These are phyloP conservation scores for Smithornis capensis DNA, from an alignment of 2,113 vertebrate species.

Conservation along the genomic window DNA sequence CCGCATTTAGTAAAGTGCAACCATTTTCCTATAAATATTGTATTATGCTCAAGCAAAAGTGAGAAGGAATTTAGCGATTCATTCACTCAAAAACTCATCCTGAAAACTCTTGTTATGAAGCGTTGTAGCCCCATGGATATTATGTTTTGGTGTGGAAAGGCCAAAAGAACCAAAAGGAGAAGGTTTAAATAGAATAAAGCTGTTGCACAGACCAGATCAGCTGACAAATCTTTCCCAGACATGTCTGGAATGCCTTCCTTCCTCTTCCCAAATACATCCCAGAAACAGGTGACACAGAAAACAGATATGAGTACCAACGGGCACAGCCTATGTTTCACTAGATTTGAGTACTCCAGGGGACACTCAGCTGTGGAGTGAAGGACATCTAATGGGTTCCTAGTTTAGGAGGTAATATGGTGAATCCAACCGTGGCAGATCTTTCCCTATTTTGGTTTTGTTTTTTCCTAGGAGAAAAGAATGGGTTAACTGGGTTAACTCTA, in stretches of 20 bases:
- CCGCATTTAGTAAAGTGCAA: not conserved
- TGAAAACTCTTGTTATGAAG: not conserved
- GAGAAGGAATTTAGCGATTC: not conserved
- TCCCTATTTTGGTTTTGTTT: not conserved
- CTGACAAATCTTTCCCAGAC: not conserved
- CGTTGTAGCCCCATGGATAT: fast-evolving
- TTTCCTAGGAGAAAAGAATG: not conserved
- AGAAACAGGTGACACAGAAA: not conserved
- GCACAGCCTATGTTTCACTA: not conserved
- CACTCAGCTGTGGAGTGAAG: not conserved
- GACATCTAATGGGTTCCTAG: not conserved
- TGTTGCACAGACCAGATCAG: not conserved
- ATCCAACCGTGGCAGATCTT: not conserved
- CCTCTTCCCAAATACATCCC: not conserved
- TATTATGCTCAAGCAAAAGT: not conserved
- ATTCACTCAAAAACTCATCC: not conserved
- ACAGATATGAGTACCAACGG: not conserved
- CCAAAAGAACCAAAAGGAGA: not conserved
- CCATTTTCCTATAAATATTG: not conserved
- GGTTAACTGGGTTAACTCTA: not conserved
- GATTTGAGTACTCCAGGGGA: not conserved
- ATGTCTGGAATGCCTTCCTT: not conserved
- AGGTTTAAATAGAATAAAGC: not conserved
- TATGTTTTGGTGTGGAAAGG: not conserved
- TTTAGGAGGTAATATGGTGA: not conserved